These are phyloP conservation scores for Litoditis marina DNA, from an alignment of 2,888 invertebrate genomes.

Conservation along the genomic window DNA sequence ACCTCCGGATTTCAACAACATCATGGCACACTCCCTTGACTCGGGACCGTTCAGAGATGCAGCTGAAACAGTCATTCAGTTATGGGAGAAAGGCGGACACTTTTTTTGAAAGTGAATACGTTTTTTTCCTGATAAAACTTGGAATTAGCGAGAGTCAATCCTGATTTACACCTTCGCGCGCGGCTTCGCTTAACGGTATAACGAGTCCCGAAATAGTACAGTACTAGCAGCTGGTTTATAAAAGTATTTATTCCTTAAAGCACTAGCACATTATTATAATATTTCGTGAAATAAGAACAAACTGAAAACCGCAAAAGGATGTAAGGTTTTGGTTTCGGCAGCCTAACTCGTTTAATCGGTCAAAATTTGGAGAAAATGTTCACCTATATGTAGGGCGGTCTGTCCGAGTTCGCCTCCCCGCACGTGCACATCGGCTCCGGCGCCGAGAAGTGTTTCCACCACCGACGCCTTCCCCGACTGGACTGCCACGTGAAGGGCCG, in stretches of 20 bases:
- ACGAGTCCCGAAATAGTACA: no score
- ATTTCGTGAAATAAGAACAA: no score
- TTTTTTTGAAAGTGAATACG: neutral
- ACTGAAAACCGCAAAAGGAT: no score
- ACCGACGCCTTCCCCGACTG: conserved; percentile 63
- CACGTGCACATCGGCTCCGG: conserved; percentile 94
- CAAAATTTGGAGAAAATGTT: no score
- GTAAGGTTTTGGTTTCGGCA: no score
- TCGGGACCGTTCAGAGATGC: conserved; percentile 66
- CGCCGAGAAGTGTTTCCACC: conserved; percentile 74
- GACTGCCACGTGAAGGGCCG: conserved; percentile 94
- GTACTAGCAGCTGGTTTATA: no score
- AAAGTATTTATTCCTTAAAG: no score
- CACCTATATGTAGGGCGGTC: conserved; percentile 90
- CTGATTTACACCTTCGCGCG: neutral
- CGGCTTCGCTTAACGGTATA: no score
- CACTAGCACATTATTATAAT: no score
- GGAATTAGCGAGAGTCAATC: neutral
- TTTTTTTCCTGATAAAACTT: neutral
- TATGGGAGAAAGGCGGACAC: no score
- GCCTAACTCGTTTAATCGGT: no score
- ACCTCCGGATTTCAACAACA: conserved; percentile 95
- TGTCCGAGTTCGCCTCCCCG: conserved; percentile 75
- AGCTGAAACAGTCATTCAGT: conserved; percentile 24
- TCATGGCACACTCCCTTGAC: conserved; percentile 87